Evolutionary conservation across 2,113 vertebrate genomes (phyloP), one percentile per base, ranked within the genome.

Genomic region (Empidonax alnorum): DNA sequence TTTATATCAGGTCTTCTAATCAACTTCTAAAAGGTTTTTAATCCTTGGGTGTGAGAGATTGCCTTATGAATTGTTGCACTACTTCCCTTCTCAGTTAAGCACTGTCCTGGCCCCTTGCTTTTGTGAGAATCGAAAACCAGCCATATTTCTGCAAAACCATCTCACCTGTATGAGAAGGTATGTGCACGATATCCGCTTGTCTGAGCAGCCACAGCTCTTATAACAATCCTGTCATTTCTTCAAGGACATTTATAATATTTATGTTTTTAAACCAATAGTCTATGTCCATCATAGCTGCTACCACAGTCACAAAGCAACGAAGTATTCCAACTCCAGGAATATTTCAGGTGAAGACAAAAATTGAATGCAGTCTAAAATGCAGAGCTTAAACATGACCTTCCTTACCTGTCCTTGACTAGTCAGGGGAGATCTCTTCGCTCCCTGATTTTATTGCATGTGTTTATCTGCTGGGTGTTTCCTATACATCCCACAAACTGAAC

Each of bases 381-480:
- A 90, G 12, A 80, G 44, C 15, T 88, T 25, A 37, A 22, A 63
- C 7, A 22, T 39, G 33, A 39, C 19, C 19, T 79, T 55, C 35
- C 47, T 62, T 74, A 63, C 16, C 35, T 59, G 21, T 47, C 31
- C 62, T 75, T 62, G 23, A 62, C 25, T 37, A 59, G 46, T 33
- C 2, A 0, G 0, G 28, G 0, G 25, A 63, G 46, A 49, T 35
- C 35, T 49, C 19, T 67, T 30, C 50, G n/a, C 49, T 87, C 49
- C 37, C 30, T 47, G 44, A 50, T 67, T 92, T 80, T 63, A 42
- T 49, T 85, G 47, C 63, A 37, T 16, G 42, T 39, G 14, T 62
- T 62, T 28, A 27, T 18, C 58, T 27, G 58, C 58, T 61, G 23
- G 23, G 3, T 49, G 14, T 56, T 81, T 61, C 24, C 65, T 33